phyloP scores from a whole-genome alignment of 37 sponge, comb jelly and placozoan genomes.

The Eunapius fragilis region DNA sequence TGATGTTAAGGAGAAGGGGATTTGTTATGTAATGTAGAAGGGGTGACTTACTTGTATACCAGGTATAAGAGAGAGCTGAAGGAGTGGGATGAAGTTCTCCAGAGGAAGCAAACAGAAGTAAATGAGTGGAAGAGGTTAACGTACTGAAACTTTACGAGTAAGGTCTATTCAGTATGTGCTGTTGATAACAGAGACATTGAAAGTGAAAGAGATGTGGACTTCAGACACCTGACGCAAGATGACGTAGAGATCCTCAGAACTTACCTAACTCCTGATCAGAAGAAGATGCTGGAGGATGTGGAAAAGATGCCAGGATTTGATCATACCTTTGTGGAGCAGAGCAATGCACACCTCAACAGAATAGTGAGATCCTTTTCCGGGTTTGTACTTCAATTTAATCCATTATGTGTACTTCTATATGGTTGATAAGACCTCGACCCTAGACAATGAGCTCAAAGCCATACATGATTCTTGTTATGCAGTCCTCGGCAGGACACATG shows the following conservation, averaged over 20 bases:
- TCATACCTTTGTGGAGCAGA: neutral
- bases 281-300: slow-evolving; percentile 7
- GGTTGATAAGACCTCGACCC: neutral
- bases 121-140: slow-evolving; percentile 1
- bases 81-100: slow-evolving; percentile 40
- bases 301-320: neutral
- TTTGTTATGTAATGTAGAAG: neutral
- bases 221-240: neutral
- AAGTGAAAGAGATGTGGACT: slow-evolving; percentile 1
- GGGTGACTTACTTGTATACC: no score
- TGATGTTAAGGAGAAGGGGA: no score
- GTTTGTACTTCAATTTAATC: neutral
- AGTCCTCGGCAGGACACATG: neutral
- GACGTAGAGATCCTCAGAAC: slow-evolving; percentile 16
- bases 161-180: no score
- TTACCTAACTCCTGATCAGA: slow-evolving; percentile 43
- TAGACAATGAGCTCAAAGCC: slow-evolving; percentile 19
- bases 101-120: neutral
- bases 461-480: neutral
- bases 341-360: neutral
- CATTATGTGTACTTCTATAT: neutral
- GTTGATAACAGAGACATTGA: slow-evolving; percentile 9
- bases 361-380: neutral
- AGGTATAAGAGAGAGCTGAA: slow-evolving; percentile 33
- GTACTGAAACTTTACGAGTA: no score